Base-by-base conservation (phyloP, 2,113 vertebrate genomes). In the Nothobranchius kuhntae region DNA sequence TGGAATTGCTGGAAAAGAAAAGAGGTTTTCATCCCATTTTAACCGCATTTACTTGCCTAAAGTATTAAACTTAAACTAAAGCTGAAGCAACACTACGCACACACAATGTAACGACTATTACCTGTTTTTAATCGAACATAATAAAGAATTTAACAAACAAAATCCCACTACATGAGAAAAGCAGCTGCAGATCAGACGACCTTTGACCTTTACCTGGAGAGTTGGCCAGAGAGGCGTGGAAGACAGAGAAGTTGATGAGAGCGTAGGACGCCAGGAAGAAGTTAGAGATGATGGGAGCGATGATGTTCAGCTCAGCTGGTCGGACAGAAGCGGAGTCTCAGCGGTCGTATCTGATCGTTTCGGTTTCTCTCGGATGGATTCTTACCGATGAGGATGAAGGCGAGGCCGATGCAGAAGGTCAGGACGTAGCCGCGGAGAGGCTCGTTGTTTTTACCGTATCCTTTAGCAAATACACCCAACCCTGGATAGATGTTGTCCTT, bases 201-300 rank as follows among this genome's bases (percentile, higher is more conserved):
- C 30, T 30, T 30, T 30, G 30, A 30, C 30, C 30, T 73, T 86
- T 91, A 97, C 97, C 97, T 93, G 97, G 97, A 79, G 97, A 99
- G 87, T 96, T 98, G 77, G 96, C 97, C 86, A 99, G 88, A 2
- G 97, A 99, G 17, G 97, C 95, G 77, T 99, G 97, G 87, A 99
- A 98, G 17, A 98, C 96, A 7, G 97, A 99, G 89, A 99, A 98
- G 89, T 99, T 99, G 80, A 98, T 99, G 89, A 99, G 91, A 13
- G 97, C 97, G 50, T 99, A 99, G 0, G 97, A 99, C 38, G 97
- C 97, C 92, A 99, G 89, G 91, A 99, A 99, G 91, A 98, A 99
- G 87, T 99, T 99, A 68, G 97, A 99, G 89, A 98, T 99, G 91
- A 99, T 99, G 73, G 97, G 97, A 89, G 97, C 97, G 72, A 99